phyloP scores from a whole-genome alignment of 1,140 invertebrate species.

The Potamilus streckersoni region DNA sequence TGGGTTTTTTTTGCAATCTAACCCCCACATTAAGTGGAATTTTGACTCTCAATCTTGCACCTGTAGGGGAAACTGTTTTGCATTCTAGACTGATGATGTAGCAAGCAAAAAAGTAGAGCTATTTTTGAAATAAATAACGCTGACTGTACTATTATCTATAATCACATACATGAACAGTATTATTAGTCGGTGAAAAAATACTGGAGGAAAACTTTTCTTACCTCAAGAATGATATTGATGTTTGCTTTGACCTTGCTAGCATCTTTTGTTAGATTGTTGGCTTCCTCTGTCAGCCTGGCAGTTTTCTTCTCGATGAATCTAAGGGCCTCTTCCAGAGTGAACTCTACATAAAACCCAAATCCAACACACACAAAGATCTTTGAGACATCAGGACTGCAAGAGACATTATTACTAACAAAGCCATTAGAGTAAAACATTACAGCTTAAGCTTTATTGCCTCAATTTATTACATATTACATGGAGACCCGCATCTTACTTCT shows the following conservation, averaged over 20 bases:
- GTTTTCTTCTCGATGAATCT: constrained; percentile 79
- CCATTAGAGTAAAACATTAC: neutral
- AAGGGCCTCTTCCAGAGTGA: constrained; percentile 78
- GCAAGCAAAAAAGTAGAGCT: no score
- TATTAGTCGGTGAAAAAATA: no score
- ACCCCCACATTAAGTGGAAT: no score
- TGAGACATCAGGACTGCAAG: constrained; percentile 72
- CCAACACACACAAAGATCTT: constrained; percentile 81
- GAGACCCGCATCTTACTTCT: neutral
- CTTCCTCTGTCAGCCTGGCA: constrained; percentile 72
- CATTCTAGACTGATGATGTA: no score
- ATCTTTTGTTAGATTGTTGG: constrained; percentile 74
- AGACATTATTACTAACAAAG: neutral
- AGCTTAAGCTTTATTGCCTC: neutral
- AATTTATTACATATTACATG: neutral
- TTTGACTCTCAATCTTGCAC: no score
- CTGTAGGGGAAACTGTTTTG: no score
- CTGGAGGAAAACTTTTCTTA: no score
- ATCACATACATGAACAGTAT: no score
- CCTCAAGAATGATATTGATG: constrained; percentile 79
- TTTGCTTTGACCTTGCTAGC: constrained; percentile 80
- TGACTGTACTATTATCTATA: no score
- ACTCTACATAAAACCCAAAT: constrained; percentile 80
- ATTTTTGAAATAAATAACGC: no score
- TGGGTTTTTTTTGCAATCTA: no score